These are phyloP conservation scores for Podarcis muralis DNA, from an alignment of 2,113 vertebrate species.

Conservation along the genomic window DNA sequence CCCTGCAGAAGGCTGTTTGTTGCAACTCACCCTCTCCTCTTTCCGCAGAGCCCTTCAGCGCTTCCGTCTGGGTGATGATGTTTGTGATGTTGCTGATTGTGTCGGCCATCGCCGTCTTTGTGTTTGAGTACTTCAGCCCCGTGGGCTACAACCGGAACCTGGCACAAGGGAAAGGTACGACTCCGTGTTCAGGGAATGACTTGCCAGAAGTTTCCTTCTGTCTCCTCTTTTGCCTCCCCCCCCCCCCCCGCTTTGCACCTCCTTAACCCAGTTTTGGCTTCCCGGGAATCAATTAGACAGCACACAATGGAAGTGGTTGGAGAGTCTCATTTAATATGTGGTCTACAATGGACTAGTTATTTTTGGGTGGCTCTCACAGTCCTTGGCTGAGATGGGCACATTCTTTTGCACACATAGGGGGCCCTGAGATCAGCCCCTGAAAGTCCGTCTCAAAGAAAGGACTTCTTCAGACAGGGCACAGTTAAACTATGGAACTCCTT, in stretches of 20 bases:
- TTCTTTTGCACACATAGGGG: background rate
- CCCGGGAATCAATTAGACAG: slow-evolving; percentile 5
- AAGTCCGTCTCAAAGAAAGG: too few species aligned
- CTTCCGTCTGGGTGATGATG: slow-evolving; percentile 99
- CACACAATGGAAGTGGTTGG: too few species aligned
- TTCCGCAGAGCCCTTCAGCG: slow-evolving; percentile 94
- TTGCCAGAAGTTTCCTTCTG: background rate
- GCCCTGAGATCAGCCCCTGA: background rate
- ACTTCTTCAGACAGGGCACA: background rate
- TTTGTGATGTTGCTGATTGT: slow-evolving; percentile 98
- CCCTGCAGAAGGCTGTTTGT: background rate
- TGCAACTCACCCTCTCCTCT: slow-evolving; percentile 49
- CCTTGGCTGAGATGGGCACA: too few species aligned
- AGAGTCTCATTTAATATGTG: background rate
- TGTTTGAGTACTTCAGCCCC: slow-evolving; percentile 98
- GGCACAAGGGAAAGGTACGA: slow-evolving; percentile 93
- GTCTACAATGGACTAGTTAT: too few species aligned
- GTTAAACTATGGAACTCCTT: too few species aligned
- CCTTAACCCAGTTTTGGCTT: background rate
- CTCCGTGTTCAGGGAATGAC: slow-evolving; percentile 4
- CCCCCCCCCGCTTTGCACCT: rapidly evolving
- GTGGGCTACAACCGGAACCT: slow-evolving; percentile 97
- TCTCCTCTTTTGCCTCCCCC: background rate
- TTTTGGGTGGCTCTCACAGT: background rate
- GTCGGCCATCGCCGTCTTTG: slow-evolving; percentile 96